Percentiles rank a stretch among this genome's conserved stretches.
Evolutionary conservation across 2,113 vertebrate genomes (phyloP).

Genomic region (Hystrix cristata): DNA sequence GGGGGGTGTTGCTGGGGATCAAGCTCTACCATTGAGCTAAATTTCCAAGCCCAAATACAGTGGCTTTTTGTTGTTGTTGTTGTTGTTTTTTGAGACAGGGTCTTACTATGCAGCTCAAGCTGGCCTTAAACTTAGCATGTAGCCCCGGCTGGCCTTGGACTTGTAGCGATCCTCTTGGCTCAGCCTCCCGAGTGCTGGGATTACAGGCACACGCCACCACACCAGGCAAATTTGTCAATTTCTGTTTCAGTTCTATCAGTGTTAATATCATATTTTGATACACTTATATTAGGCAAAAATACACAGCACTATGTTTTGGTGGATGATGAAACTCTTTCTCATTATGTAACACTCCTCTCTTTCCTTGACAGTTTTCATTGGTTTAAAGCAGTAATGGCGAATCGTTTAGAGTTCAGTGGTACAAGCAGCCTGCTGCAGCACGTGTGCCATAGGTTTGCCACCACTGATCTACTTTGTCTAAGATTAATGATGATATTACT

Average conservation of each 20-base stretch:
- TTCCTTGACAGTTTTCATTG: background rate
- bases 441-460: background rate
- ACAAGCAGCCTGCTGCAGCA: background rate
- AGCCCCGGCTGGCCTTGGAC: too few relatives aligned
- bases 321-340: background rate
- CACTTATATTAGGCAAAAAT: background rate
- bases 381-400: background rate
- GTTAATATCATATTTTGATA: background rate
- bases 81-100: too few relatives aligned
- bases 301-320: background rate
- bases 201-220: too few relatives aligned
- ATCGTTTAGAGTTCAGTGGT: background rate
- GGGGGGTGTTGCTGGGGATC: too few relatives aligned
- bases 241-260: background rate
- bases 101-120: too few relatives aligned
- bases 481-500: background rate
- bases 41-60: too few relatives aligned
- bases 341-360: background rate
- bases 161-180: too few relatives aligned
- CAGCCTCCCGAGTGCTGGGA: too few relatives aligned
- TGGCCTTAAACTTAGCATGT: too few relatives aligned
- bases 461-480: background rate
- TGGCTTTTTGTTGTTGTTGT: too few relatives aligned
- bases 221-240: background rate
- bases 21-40: too few relatives aligned